Conservation (phyloP, 2,888 invertebrate genomes). For the Agrochola lychnidis region DNA sequence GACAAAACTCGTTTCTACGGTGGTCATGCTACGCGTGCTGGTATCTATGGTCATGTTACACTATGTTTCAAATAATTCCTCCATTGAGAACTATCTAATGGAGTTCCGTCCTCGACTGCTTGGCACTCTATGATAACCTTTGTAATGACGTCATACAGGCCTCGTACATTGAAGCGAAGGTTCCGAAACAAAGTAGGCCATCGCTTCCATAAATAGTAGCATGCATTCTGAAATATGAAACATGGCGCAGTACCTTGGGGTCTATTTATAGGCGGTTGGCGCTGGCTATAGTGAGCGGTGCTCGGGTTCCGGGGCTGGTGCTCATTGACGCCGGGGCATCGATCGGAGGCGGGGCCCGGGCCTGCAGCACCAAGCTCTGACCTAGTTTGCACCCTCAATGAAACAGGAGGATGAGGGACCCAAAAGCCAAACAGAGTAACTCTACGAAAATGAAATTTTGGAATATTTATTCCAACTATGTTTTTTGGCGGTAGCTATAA, state of each 20-base stretch:
- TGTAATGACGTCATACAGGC: conserved; percentile 37
- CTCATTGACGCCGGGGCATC: conserved; percentile 86
- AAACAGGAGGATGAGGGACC: conserved; percentile 72
- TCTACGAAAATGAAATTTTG: conserved; percentile 3
- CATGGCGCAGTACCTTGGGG: conserved; percentile 70
- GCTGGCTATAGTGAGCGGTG: conserved; percentile 65
- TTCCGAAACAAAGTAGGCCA: conserved; percentile 48
- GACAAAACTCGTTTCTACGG: no score
- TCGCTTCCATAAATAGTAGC: conserved; percentile 48
- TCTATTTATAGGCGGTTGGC: conserved; percentile 78
- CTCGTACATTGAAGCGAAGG: conserved; percentile 29
- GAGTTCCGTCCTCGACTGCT: conserved; percentile 15
- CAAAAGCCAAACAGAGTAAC: conserved; percentile 43
- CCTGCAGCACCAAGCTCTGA: conserved; percentile 81
- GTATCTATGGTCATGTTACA: background rate
- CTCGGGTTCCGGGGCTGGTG: conserved; percentile 72
- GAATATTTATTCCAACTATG: background rate
- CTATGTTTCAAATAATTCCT: no score
- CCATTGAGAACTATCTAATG: conserved; percentile 14
- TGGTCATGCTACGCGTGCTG: no score
- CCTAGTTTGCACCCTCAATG: conserved; percentile 87
- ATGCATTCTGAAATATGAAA: conserved; percentile 53
- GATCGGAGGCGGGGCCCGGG: conserved; percentile 80
- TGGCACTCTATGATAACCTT: conserved; percentile 34
- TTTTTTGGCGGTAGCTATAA: background rate